Percentiles rank a stretch among this genome's conserved stretches.
Conservation (phyloP, 2,797 vertebrate species). For the Chelon auratus region DNA sequence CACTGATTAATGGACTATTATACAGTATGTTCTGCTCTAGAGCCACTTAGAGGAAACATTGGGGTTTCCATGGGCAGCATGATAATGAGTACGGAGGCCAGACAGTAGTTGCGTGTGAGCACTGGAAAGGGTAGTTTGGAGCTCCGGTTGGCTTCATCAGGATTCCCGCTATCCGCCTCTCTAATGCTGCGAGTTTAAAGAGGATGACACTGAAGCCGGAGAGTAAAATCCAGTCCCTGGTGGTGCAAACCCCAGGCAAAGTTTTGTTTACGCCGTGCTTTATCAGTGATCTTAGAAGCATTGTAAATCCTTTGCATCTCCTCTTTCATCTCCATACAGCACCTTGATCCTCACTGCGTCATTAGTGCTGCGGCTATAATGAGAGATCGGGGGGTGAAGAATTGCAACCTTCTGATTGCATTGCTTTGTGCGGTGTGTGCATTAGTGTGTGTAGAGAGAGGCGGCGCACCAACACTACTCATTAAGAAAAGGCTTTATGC, state of each 20-base stretch:
- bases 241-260: slow-evolving; percentile 65
- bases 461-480: slow-evolving; percentile 38
- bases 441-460: slow-evolving; percentile 15
- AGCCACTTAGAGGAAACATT: slow-evolving; percentile 60
- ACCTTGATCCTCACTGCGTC: slow-evolving; percentile 73
- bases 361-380: slow-evolving; percentile 70
- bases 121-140: slow-evolving; percentile 53
- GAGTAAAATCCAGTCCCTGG: slow-evolving; percentile 71
- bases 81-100: slow-evolving; percentile 63
- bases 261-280: slow-evolving; percentile 75
- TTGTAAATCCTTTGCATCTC: slow-evolving; percentile 77
- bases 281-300: slow-evolving; percentile 80
- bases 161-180: slow-evolving; percentile 49
- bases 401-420: slow-evolving; percentile 59
- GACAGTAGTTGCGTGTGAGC: slow-evolving; percentile 12
- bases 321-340: slow-evolving; percentile 79
- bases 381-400: slow-evolving; percentile 64
- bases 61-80: slow-evolving; percentile 52
- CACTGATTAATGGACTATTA: slow-evolving; percentile 75
- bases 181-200: slow-evolving; percentile 58
- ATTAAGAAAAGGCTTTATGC: slow-evolving; percentile 69
- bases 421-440: slow-evolving; percentile 28
- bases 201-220: slow-evolving; percentile 65
- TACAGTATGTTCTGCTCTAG: slow-evolving; percentile 58
- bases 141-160: slow-evolving; percentile 55